phyloP scores from a whole-genome alignment of 2,113 vertebrate genomes.

The Hyaena hyaena region DNA sequence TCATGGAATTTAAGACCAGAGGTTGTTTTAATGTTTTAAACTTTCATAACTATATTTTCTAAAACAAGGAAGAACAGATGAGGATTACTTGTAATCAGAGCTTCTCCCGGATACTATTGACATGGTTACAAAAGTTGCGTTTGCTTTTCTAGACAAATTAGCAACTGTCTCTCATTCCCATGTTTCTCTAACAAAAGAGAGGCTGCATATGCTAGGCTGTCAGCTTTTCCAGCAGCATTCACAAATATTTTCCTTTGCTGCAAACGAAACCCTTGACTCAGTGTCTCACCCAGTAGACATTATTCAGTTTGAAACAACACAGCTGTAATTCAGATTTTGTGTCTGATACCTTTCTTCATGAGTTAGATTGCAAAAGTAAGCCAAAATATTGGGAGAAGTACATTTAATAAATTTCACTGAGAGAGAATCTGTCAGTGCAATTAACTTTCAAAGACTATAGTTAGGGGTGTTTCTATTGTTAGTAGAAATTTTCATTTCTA shows the following conservation, averaged over 20 bases:
- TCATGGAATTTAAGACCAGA: constrained; percentile 30
- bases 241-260: constrained; percentile 86
- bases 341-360: constrained; percentile 78
- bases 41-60: constrained; percentile 38
- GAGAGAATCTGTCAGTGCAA: constrained; percentile 67
- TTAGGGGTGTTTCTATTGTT: neutral
- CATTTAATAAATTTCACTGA: neutral
- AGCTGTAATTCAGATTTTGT: constrained; percentile 86
- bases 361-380: constrained; percentile 70
- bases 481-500: neutral
- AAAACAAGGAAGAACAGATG: constrained; percentile 37
- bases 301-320: constrained; percentile 86
- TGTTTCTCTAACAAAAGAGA: constrained; percentile 75
- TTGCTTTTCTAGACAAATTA: constrained; percentile 77
- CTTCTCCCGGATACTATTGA: neutral
- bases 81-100: constrained; percentile 29
- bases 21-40: constrained; percentile 32
- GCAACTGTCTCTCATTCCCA: constrained; percentile 77
- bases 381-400: constrained; percentile 49
- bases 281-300: constrained; percentile 84
- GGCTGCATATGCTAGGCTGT: constrained; percentile 77
- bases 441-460: constrained; percentile 20
- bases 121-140: constrained; percentile 34
- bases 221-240: constrained; percentile 85
- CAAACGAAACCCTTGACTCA: constrained; percentile 83